Evolutionary conservation across 2,797 vertebrate genomes (phyloP).

Genomic region (Hozukius guyotensis): DNA sequence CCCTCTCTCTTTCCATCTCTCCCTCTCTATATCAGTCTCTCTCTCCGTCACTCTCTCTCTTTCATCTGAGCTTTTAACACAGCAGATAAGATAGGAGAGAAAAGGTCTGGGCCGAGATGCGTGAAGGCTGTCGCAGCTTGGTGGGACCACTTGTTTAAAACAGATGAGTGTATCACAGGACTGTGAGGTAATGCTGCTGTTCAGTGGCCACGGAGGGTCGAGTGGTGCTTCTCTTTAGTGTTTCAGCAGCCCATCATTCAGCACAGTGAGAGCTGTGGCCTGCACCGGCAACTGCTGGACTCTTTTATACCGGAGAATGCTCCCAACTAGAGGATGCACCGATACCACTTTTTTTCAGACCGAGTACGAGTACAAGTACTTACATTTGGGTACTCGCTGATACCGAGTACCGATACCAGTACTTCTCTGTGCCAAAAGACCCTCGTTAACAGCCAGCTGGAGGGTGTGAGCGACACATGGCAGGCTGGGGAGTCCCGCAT

Average conservation of each 20-base stretch:
- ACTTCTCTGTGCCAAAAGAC: too few species aligned
- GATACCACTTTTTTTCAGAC: too few species aligned
- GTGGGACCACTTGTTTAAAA: not conserved
- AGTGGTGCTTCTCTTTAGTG: not conserved
- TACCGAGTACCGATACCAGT: too few species aligned
- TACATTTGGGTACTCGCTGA: too few species aligned
- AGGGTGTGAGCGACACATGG: too few species aligned
- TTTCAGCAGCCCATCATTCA: conserved; percentile 14
- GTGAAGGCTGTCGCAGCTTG: not conserved
- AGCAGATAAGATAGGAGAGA: conserved; percentile 42
- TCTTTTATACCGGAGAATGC: not conserved
- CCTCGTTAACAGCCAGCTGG: too few species aligned
- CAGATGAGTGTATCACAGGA: not conserved
- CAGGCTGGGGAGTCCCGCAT: too few species aligned
- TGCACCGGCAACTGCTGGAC: not conserved
- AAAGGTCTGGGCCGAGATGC: not conserved
- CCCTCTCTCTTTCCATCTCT: conserved; percentile 27
- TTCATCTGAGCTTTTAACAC: conserved; percentile 40
- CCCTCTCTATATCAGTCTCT: conserved; percentile 18
- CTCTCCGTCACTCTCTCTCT: not conserved
- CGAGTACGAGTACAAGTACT: too few species aligned
- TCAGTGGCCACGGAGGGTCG: not conserved
- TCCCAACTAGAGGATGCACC: too few species aligned
- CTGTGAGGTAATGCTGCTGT: conserved; percentile 7
- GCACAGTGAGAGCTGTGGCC: not conserved